Evolutionary conservation across 2,113 vertebrate species (phyloP).

Genomic region (Sinosuthora webbiana): DNA sequence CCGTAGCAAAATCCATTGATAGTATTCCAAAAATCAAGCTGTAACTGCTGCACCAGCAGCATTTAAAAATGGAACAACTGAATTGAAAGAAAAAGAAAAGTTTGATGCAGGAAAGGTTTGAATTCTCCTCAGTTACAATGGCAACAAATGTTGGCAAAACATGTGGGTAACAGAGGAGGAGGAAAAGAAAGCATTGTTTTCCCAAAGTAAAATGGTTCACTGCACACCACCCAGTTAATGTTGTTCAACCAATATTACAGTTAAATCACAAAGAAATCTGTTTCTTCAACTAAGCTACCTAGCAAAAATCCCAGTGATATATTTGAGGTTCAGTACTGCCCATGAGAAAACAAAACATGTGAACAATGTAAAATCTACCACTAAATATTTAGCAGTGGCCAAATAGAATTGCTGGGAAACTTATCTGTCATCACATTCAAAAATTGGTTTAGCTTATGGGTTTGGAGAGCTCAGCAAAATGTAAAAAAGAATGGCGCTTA

Average conservation of each 20-base stretch:
- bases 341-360: conserved; percentile 21
- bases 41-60: background rate
- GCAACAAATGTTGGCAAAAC: background rate
- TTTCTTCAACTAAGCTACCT: conserved; percentile 6
- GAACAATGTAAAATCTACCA: conserved; percentile 27
- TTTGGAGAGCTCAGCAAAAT: conserved; percentile 3
- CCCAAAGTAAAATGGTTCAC: background rate
- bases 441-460: conserved; percentile 14
- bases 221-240: background rate
- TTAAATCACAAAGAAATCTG: background rate
- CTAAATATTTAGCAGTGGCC: background rate
- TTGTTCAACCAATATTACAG: background rate
- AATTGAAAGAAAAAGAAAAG: background rate
- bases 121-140: background rate
- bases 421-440: conserved; percentile 39
- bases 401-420: conserved; percentile 1
- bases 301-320: background rate
- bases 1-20: background rate
- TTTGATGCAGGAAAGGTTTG: background rate
- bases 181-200: background rate
- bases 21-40: background rate
- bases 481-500: background rate
- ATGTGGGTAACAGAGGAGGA: background rate
- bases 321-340: background rate
- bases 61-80: background rate